phyloP scores from a whole-genome alignment of 2,797 vertebrate species.

The Gallirallus australis region DNA sequence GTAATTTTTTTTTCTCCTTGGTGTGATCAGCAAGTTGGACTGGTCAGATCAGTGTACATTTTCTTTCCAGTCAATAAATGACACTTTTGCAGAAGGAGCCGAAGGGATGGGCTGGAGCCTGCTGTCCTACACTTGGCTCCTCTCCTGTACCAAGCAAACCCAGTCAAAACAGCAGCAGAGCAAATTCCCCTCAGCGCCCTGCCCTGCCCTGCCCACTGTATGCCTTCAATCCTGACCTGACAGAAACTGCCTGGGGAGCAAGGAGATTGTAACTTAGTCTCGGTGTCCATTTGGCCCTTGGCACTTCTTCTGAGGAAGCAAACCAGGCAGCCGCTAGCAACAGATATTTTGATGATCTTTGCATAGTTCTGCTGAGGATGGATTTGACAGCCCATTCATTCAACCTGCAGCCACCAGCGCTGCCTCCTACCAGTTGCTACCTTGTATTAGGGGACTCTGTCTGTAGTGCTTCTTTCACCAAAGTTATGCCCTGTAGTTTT shows the following conservation, averaged over 20 bases:
- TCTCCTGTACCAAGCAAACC: background rate
- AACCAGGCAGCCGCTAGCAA: background rate
- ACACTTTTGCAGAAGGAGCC: background rate
- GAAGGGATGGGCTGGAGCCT: background rate
- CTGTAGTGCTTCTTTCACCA: background rate
- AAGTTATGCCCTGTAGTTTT: background rate
- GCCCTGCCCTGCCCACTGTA: background rate
- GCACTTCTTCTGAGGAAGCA: background rate
- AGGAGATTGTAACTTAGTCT: background rate
- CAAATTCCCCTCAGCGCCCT: background rate
- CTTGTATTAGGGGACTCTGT: background rate
- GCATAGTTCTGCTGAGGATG: background rate
- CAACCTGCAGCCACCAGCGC: background rate
- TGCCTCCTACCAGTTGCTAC: background rate
- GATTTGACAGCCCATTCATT: background rate
- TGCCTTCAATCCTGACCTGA: background rate
- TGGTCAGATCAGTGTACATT: background rate
- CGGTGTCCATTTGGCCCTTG: background rate
- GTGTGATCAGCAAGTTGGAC: background rate
- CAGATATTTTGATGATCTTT: background rate
- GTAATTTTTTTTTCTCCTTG: background rate
- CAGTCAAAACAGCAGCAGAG: background rate
- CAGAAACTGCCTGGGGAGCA: background rate
- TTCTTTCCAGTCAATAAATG: background rate
- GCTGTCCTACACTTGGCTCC: background rate